Base-by-base conservation (phyloP, 2,797 vertebrate species). In the Muscicapa striata region DNA sequence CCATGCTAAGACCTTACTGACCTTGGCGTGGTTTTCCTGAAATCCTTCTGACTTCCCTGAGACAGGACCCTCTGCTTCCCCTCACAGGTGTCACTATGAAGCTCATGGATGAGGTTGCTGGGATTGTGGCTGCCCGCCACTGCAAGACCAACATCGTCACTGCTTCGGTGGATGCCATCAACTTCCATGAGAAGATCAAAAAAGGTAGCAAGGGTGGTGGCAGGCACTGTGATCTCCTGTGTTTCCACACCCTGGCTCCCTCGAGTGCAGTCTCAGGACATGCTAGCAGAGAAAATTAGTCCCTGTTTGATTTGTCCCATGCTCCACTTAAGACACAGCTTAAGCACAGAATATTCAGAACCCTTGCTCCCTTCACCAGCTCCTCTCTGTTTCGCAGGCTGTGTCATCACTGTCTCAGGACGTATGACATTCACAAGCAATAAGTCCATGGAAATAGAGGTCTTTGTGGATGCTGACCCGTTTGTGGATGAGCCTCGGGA, bases 361-460 rank as follows among this genome's bases (percentile, higher is more conserved):
- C 15, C 7, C 45, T 67, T 15, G 30, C 48, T 87, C 17, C 75
- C 45, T 64, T 80, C 30, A 76, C 19, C 1, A 1, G 11, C 32
- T 36, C 38, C 43, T 77, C 62, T 54, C 22, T 3, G 5, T 48
- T 40, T 74, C 3, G 1, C 97, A 99, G 99, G 99, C 74, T 99
- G 96, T 2, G 98, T 99, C 96, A 98, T 99, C 96, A 99, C 99
- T 7, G 98, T 99, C 87, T 99, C 98, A 0, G 99, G 99, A 19
- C 98, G 99, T 80, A 98, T 99, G 98, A 99, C 99, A 34, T 99
- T 99, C 97, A 98, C 98, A 3, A 99, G 99, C 97, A 99, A 98
- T 95, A 99, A 98, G 82, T 99, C 99, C 45, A 99, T 99, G 99
- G 99, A 99, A 90, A 99, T 99, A 0, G 99, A 99, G 93, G 99